Evolutionary conservation across 1,140 invertebrate genomes (phyloP).

Genomic region (Drosophila auraria): DNA sequence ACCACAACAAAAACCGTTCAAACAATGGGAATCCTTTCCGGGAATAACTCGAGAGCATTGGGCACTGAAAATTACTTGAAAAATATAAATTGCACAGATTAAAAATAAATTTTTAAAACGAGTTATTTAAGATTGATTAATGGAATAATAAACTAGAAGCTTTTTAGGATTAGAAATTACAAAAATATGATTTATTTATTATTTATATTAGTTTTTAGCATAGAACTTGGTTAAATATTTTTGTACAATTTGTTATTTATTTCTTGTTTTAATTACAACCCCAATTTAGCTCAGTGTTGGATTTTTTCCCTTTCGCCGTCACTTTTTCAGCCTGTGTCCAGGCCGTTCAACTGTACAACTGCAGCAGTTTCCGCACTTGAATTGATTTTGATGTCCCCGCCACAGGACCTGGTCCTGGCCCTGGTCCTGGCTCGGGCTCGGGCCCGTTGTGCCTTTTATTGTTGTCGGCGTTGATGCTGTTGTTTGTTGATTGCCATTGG

Average conservation of each 20-base stretch:
- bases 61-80: background rate
- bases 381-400: constrained; percentile 74
- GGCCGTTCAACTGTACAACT: constrained; percentile 75
- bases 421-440: constrained; percentile 3
- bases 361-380: constrained; percentile 78
- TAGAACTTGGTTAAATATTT: background rate
- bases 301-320: background rate
- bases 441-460: constrained; percentile 62
- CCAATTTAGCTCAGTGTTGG: background rate
- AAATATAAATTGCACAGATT: background rate
- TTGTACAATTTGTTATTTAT: background rate
- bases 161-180: no score
- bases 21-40: constrained; percentile 43
- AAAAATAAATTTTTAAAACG: background rate
- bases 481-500: constrained; percentile 58
- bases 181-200: background rate
- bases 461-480: constrained; percentile 56
- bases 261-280: background rate
- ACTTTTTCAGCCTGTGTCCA: constrained; percentile 39
- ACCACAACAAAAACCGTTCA: constrained; percentile 24
- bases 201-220: background rate
- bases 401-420: constrained; percentile 35
- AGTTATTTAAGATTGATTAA: no score
- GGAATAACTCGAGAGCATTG: constrained; percentile 21
- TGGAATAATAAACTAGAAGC: no score